Evolutionary conservation across 2,888 invertebrate species (phyloP).

Genomic region (Standfussiana lucernea): DNA sequence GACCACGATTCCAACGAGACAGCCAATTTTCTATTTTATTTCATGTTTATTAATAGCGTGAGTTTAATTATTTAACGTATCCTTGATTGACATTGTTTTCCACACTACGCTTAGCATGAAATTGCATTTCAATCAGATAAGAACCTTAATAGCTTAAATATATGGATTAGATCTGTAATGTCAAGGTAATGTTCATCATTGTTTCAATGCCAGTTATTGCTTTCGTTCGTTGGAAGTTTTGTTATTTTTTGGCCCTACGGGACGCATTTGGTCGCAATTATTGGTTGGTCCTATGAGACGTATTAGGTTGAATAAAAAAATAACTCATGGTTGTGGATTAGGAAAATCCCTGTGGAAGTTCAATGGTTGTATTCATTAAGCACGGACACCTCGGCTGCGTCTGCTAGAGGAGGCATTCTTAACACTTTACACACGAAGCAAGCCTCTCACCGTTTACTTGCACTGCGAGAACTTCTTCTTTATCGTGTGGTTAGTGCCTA

Average conservation of each 20-base stretch:
- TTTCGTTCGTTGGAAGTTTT: not conserved
- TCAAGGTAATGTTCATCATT: constrained; percentile 37
- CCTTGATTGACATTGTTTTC: constrained; percentile 41
- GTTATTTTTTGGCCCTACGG: not conserved
- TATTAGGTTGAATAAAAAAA: constrained; percentile 2
- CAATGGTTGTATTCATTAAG: not conserved
- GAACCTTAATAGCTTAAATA: constrained; percentile 24
- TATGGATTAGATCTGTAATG: constrained; percentile 24
- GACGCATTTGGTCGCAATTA: not conserved
- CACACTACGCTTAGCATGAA: constrained; percentile 4
- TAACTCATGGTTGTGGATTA: not conserved
- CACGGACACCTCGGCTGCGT: not conserved
- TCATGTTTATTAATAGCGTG: constrained; percentile 16
- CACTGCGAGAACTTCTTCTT: no score
- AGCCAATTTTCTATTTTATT: not conserved
- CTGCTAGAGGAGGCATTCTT: not conserved
- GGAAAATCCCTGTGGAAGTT: not conserved
- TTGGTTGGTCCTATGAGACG: constrained; percentile 35
- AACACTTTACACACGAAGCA: no score
- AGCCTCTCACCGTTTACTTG: no score
- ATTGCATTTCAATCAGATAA: constrained; percentile 50
- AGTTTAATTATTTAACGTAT: constrained; percentile 6
- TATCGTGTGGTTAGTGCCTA: no score
- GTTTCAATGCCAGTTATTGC: not conserved
- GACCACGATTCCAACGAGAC: not conserved